phyloP scores from a whole-genome alignment of 2,888 invertebrate genomes.

The Eutolmus rufibarbis region DNA sequence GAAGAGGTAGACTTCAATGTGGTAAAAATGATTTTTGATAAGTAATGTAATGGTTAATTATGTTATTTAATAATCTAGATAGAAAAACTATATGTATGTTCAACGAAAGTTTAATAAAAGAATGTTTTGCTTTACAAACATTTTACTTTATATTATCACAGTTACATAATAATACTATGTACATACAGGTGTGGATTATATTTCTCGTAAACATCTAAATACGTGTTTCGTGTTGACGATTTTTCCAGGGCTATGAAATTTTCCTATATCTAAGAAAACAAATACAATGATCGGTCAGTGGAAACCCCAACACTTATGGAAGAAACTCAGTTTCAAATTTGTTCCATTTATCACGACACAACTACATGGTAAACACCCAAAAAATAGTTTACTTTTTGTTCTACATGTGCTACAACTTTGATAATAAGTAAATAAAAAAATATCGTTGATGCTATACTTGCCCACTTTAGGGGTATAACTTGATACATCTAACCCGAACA shows the following conservation, averaged over 20 bases:
- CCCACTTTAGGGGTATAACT: not conserved
- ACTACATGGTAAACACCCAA: not conserved
- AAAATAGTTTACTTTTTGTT: not conserved
- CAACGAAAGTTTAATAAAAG: not conserved
- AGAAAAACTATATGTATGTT: too few species aligned
- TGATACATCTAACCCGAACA: not conserved
- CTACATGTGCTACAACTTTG: not conserved
- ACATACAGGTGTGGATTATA: slow-evolving; percentile 25
- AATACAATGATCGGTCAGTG: not conserved
- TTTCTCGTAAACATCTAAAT: slow-evolving; percentile 20
- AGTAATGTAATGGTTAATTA: too few species aligned
- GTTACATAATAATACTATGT: slow-evolving; percentile 46
- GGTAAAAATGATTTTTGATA: too few species aligned
- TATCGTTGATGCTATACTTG: not conserved
- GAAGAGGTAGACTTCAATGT: too few species aligned
- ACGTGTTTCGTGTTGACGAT: not conserved
- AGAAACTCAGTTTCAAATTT: not conserved
- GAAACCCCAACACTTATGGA: not conserved
- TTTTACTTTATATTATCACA: slow-evolving; percentile 47
- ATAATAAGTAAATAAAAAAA: not conserved
- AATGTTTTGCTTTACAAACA: slow-evolving; percentile 23
- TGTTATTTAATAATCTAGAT: too few species aligned
- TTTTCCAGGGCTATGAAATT: not conserved
- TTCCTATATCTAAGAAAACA: not conserved
- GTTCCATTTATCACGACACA: not conserved